phyloP scores from a whole-genome alignment of 2,113 vertebrate genomes.

The Theristicus caerulescens region DNA sequence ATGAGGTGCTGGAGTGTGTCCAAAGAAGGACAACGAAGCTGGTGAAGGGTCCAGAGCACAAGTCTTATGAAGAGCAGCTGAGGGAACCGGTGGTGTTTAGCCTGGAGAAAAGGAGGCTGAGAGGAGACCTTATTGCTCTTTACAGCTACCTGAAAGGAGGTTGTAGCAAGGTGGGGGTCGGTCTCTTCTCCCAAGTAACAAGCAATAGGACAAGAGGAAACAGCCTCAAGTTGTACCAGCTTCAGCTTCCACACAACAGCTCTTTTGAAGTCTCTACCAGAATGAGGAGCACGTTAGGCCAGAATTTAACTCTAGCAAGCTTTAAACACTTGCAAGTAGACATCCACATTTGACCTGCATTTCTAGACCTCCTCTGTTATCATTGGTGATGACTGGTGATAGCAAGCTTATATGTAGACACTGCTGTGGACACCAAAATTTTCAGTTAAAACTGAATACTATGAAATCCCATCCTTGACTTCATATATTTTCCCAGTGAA shows the following conservation, averaged over 20 bases:
- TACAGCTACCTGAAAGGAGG: no score
- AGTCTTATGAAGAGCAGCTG: no score
- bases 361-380: neutral
- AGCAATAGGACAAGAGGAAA: no score
- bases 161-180: no score
- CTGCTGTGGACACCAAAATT: neutral
- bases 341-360: neutral
- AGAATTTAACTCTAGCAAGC: neutral
- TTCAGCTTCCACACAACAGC: neutral
- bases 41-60: no score
- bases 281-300: neutral
- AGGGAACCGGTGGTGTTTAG: no score
- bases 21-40: no score
- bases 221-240: no score
- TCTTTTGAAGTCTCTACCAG: neutral
- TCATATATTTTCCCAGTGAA: neutral
- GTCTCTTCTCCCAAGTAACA: no score
- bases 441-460: neutral
- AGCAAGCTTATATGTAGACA: neutral
- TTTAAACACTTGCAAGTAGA: neutral
- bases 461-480: neutral
- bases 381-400: neutral
- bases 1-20: no score
- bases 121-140: no score
- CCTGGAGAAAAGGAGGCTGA: no score